Base-by-base conservation (phyloP, 2,888 invertebrate genomes). In the Osmoderma eremita region DNA sequence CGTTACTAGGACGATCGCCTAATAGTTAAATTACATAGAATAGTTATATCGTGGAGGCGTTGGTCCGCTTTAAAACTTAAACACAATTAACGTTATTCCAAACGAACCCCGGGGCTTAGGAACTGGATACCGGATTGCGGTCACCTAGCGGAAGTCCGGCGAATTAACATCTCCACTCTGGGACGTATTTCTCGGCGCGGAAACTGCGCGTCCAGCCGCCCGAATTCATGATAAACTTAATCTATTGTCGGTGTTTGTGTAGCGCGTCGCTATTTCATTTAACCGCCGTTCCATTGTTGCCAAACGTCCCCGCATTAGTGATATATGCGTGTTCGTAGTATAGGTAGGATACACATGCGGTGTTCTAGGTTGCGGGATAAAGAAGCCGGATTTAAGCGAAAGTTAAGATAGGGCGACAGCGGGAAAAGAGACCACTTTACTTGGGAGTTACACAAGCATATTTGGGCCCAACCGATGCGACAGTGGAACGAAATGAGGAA, bases 101-200 rank as follows among this genome's bases (percentile, higher is more conserved):
- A n/a, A 22, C 22, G 41, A 24, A 56, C 18, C 53, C 53, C 12
- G 17, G 38, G 24, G 6, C 10, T 20, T 20, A 13, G 22, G 41
- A 42, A 22, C 41, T 22, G 41, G 22, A 56, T 56, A 22, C 41
- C 22, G 56, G 42, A 56, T 56, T 56, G 56, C 56, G 56, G 56
- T 56, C 42, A 56, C 56, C 56, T 56, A 13, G 20, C 41, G 56
- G 56, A 56, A 56, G 56, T 56, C 56, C 56, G 41, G 41, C 42
- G 41, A 56, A 56, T 56, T 56, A 56, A 56, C 56, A 56, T 56
- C 56, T 56, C 56, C 41, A 36, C 42, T 41, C 24, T 56, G 56
- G 22, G 56, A 56, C 56, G 22, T 56, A 56, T 56, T 56, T 56
- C 39, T 41, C 41, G 56, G 20, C 42, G 56, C 41, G 56, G 56